phyloP scores from a whole-genome alignment of 2,888 invertebrate genomes.

The Pachydiplax longipennis region DNA sequence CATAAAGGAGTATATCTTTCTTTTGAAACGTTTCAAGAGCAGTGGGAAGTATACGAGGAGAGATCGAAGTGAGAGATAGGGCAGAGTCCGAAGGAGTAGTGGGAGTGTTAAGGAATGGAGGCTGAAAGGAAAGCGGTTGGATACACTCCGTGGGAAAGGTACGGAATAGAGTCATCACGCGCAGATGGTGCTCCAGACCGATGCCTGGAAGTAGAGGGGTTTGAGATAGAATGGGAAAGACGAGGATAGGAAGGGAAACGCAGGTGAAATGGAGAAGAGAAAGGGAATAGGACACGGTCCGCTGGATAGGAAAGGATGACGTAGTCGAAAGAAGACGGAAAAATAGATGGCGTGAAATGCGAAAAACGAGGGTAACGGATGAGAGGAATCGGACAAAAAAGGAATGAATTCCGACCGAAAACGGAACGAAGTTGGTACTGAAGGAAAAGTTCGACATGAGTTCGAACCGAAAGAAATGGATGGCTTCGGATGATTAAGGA shows the following conservation, averaged over 20 bases:
- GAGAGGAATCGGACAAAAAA: neutral
- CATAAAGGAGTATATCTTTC: too few species aligned
- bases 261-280: neutral
- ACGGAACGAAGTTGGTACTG: neutral
- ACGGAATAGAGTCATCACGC: constrained; percentile 37
- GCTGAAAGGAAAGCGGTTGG: neutral
- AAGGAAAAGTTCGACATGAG: too few species aligned
- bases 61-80: neutral
- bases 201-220: neutral
- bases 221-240: neutral
- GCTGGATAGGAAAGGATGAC: neutral
- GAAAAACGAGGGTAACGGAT: neutral
- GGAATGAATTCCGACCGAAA: neutral
- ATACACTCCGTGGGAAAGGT: constrained; percentile 18
- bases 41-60: neutral
- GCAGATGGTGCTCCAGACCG: constrained; percentile 19
- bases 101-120: neutral
- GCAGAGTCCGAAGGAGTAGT: neutral
- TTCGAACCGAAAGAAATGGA: too few species aligned
- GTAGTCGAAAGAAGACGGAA: neutral
- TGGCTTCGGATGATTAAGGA: too few species aligned
- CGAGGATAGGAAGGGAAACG: neutral
- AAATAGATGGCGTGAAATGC: neutral
- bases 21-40: neutral
- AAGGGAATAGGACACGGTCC: neutral